Evolutionary conservation across 2,113 vertebrate species (phyloP).

Genomic region (Alligator sinensis): DNA sequence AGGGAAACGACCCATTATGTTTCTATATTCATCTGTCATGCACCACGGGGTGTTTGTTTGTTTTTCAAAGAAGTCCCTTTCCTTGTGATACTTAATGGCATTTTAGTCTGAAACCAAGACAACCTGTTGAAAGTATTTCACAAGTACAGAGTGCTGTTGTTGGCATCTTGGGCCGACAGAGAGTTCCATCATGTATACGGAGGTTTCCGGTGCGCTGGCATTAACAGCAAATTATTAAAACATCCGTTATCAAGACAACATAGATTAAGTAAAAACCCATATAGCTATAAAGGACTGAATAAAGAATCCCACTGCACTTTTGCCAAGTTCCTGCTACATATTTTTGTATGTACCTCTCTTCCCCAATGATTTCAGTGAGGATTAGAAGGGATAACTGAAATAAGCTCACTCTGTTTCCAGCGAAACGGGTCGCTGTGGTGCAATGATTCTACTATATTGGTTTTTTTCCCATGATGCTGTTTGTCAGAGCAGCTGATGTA

Average conservation of each 20-base stretch:
- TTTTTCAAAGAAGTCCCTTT: background rate
- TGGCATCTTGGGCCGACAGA: background rate
- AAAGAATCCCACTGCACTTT: background rate
- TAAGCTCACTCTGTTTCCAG: conserved; percentile 24
- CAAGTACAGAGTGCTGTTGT: conserved; percentile 5
- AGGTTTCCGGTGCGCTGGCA: background rate
- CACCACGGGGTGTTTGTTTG: conserved; percentile 31
- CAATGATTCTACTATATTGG: conserved; percentile 2
- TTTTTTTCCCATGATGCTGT: background rate
- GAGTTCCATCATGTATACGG: background rate
- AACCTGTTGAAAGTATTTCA: background rate
- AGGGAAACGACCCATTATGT: background rate
- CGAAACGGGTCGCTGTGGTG: background rate
- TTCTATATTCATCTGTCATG: conserved; percentile 54
- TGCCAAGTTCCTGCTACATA: conserved; percentile 3
- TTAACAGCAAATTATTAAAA: background rate
- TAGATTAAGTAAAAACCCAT: background rate
- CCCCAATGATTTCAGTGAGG: conserved; percentile 33
- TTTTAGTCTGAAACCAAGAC: conserved; percentile 32
- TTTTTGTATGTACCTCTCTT: conserved; percentile 1
- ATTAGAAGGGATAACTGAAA: conserved; percentile 55
- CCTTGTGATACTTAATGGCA: conserved; percentile 2
- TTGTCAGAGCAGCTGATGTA: conserved; percentile 25
- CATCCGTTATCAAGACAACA: background rate
- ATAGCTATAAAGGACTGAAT: background rate